phyloP scores from a whole-genome alignment of 2,113 vertebrate species.

The Eurypyga helias region DNA sequence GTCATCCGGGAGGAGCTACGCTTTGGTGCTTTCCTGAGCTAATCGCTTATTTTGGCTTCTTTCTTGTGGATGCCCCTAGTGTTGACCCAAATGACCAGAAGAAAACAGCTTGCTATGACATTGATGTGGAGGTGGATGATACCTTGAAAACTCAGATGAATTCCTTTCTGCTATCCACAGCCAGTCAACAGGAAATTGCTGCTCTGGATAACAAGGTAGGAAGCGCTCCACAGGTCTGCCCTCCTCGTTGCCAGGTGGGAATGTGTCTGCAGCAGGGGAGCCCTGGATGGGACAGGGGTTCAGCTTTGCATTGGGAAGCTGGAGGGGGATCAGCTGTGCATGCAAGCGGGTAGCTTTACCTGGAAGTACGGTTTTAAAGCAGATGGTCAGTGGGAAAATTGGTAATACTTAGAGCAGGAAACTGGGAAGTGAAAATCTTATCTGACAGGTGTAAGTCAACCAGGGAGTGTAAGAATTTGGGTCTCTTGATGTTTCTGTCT shows the following conservation, averaged over 20 bases:
- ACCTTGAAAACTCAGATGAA: constrained; percentile 99
- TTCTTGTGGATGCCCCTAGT: constrained; percentile 63
- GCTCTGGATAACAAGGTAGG: constrained; percentile 97
- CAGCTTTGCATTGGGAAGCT: not conserved
- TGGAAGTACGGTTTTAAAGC: not conserved
- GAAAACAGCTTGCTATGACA: constrained; percentile 99
- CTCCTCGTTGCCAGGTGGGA: not conserved
- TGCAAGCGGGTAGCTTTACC: not conserved
- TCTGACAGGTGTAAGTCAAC: not conserved
- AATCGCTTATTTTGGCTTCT: not conserved
- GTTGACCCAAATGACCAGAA: constrained; percentile 99
- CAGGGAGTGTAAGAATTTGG: not conserved
- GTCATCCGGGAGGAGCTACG: not conserved
- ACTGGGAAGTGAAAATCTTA: not conserved
- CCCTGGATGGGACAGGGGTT: not conserved
- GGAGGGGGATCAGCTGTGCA: rapidly evolving
- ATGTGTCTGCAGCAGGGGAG: not conserved
- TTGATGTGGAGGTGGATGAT: constrained; percentile 99
- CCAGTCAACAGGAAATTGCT: constrained; percentile 98
- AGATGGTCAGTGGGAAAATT: not conserved
- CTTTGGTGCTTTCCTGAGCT: not conserved
- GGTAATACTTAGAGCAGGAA: not conserved
- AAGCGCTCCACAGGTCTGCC: not conserved
- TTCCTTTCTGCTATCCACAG: constrained; percentile 96
- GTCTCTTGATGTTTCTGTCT: not conserved